Evolutionary conservation across 2,113 vertebrate genomes (phyloP), one percentile per base, ranked within the genome.

Genomic region (Semicossyphus pulcher): DNA sequence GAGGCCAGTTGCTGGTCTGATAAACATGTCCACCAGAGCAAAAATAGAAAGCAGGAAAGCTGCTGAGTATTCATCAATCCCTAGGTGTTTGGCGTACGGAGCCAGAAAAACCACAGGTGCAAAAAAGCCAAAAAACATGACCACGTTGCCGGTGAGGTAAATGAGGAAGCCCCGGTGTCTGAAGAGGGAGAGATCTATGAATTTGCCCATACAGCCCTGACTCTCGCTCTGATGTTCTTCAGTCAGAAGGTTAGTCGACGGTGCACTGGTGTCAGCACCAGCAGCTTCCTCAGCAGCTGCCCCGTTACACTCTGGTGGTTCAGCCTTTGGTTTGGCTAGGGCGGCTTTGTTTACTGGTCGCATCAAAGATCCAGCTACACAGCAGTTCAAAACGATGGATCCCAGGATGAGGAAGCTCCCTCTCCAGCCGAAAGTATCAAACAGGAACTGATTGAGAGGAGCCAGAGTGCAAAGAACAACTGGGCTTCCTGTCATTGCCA

Each of bases 81-180:
- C 94, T 0, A 78, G 82, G 69, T 95, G 91, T 78, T 95, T 95
- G 25, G 92, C 95, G 1, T 96, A 95, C 0, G 94, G 95, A 3
- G 94, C 94, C 69, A 96, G 82, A 61, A 97, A 96, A 23, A 96
- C 93, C 5, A 96, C 94, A 7, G 95, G 95, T 0, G 94, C 94
- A 36, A 94, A 96, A 85, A 95, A 93, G 0, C 92, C 95, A 59
- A 96, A 92, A 76, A 96, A 95, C 94, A 95, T 93, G 10, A 96
- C 61, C 45, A 95, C 90, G 0, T 95, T 95, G 31, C 95, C 94
- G 0, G 90, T 45, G 14, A 96, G 89, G 79, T 96, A 96, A 86
- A 96, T 96, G 44, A 96, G 78, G 85, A 95, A 96, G 3, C 93
- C 95, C 65, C 95, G 79, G 82, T 95, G 94, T 78, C 88, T 95